phyloP scores from a whole-genome alignment of 1,140 invertebrate species.

The Drosophila prosaltans region DNA sequence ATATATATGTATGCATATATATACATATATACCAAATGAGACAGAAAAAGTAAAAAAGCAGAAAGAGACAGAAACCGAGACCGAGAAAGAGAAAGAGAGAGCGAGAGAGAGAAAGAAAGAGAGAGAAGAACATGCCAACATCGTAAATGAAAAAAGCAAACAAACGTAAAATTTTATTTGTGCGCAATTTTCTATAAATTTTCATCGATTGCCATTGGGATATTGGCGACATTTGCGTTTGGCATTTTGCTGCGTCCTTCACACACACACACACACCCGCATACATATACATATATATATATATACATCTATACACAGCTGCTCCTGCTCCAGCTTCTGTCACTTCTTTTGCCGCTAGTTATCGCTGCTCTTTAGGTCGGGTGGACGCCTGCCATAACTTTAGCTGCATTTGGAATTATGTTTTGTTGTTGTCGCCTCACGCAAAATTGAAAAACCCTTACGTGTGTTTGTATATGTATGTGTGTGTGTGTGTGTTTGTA shows the following conservation, averaged over 20 bases:
- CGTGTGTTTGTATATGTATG: conserved; percentile 2
- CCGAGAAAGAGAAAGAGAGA: background rate
- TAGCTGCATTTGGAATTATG: conserved; percentile 71
- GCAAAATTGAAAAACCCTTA: conserved; percentile 63
- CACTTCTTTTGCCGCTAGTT: conserved; percentile 27
- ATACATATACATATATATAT: conserved; percentile 8
- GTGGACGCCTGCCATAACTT: conserved; percentile 61
- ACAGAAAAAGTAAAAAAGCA: background rate
- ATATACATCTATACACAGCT: conserved; percentile 10
- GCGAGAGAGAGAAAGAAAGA: conserved; percentile 8
- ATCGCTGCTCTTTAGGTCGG: conserved; percentile 18
- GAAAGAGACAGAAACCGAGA: background rate
- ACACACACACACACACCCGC: conserved; percentile 23
- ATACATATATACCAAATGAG: background rate
- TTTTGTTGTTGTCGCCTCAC: conserved; percentile 35
- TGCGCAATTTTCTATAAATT: conserved; percentile 81
- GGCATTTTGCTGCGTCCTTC: conserved; percentile 73
- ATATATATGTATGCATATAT: background rate
- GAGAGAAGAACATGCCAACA: conserved; percentile 30
- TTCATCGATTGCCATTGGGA: conserved; percentile 78
- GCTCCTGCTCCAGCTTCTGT: conserved; percentile 30
- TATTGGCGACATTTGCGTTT: conserved; percentile 82
- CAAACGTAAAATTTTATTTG: conserved; percentile 82
- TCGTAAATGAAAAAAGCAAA: conserved; percentile 81
- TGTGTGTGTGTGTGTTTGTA: conserved; percentile 5